phyloP scores from a whole-genome alignment of 2,888 invertebrate species.

The Drosophila nr. perissopoda region DNA sequence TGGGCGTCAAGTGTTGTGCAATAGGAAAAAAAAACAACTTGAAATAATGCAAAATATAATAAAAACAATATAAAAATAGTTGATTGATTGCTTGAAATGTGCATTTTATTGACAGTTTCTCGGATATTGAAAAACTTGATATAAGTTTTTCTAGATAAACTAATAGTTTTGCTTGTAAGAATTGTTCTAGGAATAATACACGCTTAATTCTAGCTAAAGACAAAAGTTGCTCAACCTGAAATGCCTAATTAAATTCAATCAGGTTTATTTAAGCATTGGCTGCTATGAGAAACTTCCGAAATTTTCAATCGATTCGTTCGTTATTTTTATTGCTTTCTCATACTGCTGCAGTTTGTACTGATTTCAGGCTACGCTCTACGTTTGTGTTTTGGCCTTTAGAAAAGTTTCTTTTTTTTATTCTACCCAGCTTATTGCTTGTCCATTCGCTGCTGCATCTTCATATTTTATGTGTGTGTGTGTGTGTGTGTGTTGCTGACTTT shows the following conservation, averaged over 20 bases:
- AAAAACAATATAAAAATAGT: slow-evolving; percentile 16
- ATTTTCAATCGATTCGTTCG: slow-evolving; percentile 4
- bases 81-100: slow-evolving; percentile 37
- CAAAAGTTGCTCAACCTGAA: background rate
- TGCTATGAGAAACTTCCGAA: background rate
- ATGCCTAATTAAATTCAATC: background rate
- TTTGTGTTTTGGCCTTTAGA: slow-evolving; percentile 44
- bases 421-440: slow-evolving; percentile 32
- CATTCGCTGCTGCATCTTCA: slow-evolving; percentile 35
- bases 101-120: slow-evolving; percentile 34
- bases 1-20: slow-evolving; percentile 12
- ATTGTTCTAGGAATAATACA: background rate
- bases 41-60: slow-evolving; percentile 11
- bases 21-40: slow-evolving; percentile 1
- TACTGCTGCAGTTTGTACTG: background rate
- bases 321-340: slow-evolving; percentile 1
- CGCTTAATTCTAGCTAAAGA: background rate
- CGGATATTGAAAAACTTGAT: background rate
- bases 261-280: background rate
- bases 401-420: slow-evolving; percentile 22
- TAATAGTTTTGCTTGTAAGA: background rate
- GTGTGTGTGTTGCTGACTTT: slow-evolving; percentile 12
- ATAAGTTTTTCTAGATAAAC: background rate
- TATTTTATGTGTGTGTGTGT: slow-evolving; percentile 16
- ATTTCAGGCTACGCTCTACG: slow-evolving; percentile 19